A percentile compares a stretch with the other conserved stretches of the same genome.
These are phyloP conservation scores for Aspiorhynchus laticeps DNA, from an alignment of 2,113 vertebrate species.

Conservation along the genomic window DNA sequence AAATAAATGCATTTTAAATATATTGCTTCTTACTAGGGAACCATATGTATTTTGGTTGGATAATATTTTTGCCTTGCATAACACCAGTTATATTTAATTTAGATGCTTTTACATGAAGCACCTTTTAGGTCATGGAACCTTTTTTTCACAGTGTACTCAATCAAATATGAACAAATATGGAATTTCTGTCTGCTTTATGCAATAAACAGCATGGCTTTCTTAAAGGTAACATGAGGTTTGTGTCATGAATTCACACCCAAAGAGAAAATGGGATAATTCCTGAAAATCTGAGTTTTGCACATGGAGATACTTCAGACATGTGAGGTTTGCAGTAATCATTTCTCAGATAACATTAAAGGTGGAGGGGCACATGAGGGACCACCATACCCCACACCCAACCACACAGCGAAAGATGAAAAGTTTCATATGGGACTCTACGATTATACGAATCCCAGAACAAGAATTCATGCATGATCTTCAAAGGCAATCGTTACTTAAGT, in stretches of 20 bases:
- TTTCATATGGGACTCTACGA: conserved; percentile 66
- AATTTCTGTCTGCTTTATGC: background rate
- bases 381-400: conserved; percentile 65
- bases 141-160: background rate
- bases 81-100: too few relatives aligned
- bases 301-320: conserved; percentile 57
- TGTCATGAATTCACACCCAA: background rate
- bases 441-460: conserved; percentile 58
- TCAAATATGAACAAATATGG: background rate
- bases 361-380: conserved; percentile 69
- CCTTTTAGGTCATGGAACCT: too few relatives aligned
- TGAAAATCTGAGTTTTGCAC: background rate
- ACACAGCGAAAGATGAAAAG: conserved; percentile 62
- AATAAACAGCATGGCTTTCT: background rate
- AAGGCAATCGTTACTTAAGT: conserved; percentile 60
- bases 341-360: conserved; percentile 66
- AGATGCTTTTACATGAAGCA: too few relatives aligned
- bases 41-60: too few relatives aligned
- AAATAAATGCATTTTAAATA: too few relatives aligned
- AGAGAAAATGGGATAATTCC: background rate
- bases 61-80: too few relatives aligned
- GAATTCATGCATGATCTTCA: conserved; percentile 59
- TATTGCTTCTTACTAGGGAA: too few relatives aligned
- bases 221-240: background rate
- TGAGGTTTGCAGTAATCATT: conserved; percentile 75